A percentile compares a stretch with the other conserved stretches of the same genome.
Evolutionary conservation across 1,140 invertebrate species (phyloP).

Genomic region (Drosophila aff.): DNA sequence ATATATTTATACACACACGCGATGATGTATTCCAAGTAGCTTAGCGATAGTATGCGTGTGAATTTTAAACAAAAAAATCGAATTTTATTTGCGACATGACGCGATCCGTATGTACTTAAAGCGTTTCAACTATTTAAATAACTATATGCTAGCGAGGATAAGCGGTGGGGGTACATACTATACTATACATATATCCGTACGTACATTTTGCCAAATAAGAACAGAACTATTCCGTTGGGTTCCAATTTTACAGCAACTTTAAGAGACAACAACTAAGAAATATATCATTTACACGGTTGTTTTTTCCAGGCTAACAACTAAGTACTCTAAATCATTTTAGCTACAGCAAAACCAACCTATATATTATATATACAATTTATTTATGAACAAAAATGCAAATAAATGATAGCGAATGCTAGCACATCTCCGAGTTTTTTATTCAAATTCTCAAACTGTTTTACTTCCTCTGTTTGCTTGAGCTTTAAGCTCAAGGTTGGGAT

Average conservation of each 20-base stretch:
- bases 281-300: constrained; percentile 59
- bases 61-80: constrained; percentile 49
- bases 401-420: constrained; percentile 32
- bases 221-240: constrained; percentile 43
- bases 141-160: constrained; percentile 16
- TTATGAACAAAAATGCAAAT: constrained; percentile 31
- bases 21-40: constrained; percentile 57
- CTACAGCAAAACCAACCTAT: constrained; percentile 16
- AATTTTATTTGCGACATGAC: constrained; percentile 44
- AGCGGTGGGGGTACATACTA: constrained; percentile 13
- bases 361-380: constrained; percentile 33
- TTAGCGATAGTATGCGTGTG: constrained; percentile 42
- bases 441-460: not conserved
- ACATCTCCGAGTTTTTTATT: not conserved
- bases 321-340: constrained; percentile 33
- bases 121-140: constrained; percentile 36
- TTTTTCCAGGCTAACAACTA: constrained; percentile 32
- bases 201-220: constrained; percentile 65
- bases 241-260: constrained; percentile 46
- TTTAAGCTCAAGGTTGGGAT: constrained; percentile 7
- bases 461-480: not conserved
- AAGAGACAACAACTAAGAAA: constrained; percentile 41
- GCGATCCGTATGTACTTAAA: constrained; percentile 45
- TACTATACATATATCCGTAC: constrained; percentile 30
- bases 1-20: constrained; percentile 35